Conservation (phyloP, 2,797 vertebrate species). For the Zenarchopterus dispar region DNA sequence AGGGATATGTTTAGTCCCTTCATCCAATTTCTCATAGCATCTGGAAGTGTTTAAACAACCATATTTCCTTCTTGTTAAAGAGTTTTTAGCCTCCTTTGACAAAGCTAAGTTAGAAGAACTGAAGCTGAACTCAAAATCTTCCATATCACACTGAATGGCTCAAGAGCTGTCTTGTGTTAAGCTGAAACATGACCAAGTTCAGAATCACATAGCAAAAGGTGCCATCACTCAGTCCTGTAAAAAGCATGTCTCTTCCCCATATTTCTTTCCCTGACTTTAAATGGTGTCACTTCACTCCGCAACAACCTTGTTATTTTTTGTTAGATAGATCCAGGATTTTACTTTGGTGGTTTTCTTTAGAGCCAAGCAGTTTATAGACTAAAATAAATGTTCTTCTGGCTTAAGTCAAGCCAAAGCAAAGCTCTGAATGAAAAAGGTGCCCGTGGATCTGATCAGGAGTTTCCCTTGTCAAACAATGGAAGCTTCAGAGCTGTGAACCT, state of each 20-base stretch:
- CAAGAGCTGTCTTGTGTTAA: constrained; percentile 56
- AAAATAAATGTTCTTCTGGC: constrained; percentile 83
- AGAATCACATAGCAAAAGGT: constrained; percentile 42
- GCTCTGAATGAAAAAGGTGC: constrained; percentile 73
- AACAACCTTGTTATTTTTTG: constrained; percentile 69
- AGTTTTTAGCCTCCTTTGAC: constrained; percentile 46
- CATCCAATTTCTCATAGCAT: constrained; percentile 71
- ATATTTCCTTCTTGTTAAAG: constrained; percentile 57
- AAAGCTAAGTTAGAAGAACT: constrained; percentile 59
- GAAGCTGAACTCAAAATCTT: constrained; percentile 43
- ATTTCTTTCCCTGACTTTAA: constrained; percentile 58
- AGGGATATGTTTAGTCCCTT: constrained; percentile 62
- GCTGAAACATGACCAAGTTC: constrained; percentile 57
- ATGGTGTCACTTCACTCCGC: constrained; percentile 67
- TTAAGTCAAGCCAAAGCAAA: constrained; percentile 80
- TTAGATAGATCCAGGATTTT: constrained; percentile 76
- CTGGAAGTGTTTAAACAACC: constrained; percentile 73
- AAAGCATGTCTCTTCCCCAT: constrained; percentile 49
- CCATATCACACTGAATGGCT: constrained; percentile 50
- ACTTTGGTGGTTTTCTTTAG: constrained; percentile 80
- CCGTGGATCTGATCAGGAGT: constrained; percentile 66
- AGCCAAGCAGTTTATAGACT: constrained; percentile 78
- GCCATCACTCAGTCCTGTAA: constrained; percentile 55
- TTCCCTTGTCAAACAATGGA: constrained; percentile 71
- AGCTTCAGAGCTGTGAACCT: constrained; percentile 69